A percentile compares a stretch with the other conserved stretches of the same genome.
Evolutionary conservation across 2,113 vertebrate species (phyloP).

Genomic region (Accipiter virgatus): DNA sequence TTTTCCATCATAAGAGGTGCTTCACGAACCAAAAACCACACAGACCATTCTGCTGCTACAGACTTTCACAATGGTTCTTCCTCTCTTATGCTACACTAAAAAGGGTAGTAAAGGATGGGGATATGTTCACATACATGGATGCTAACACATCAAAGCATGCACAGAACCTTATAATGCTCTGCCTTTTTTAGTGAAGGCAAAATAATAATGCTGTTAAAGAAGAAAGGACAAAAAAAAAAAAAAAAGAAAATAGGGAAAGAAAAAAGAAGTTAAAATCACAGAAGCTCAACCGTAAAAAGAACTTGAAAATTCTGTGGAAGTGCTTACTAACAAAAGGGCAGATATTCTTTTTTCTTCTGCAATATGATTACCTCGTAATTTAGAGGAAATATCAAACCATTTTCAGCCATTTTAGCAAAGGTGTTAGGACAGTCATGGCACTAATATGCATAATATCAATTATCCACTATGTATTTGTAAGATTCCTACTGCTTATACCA

Average conservation of each 20-base stretch:
- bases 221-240: neutral
- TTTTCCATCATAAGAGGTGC: neutral
- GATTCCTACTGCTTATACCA: neutral
- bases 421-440: neutral
- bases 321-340: neutral
- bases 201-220: neutral
- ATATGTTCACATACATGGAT: neutral
- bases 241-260: rapidly evolving
- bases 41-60: neutral
- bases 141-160: neutral
- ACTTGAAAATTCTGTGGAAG: neutral
- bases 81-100: neutral
- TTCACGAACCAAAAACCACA: neutral
- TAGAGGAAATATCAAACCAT: neutral
- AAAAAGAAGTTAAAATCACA: neutral
- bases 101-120: neutral
- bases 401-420: neutral
- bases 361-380: neutral
- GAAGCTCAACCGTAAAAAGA: neutral
- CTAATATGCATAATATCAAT: neutral
- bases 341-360: neutral
- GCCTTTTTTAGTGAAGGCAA: neutral
- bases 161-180: neutral
- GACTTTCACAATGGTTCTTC: neutral
- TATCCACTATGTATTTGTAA: neutral